Evolutionary conservation across 2,113 vertebrate species (phyloP), one percentile per base, ranked within the genome.

Genomic region (Pseudorhombus dupliciocellatus): DNA sequence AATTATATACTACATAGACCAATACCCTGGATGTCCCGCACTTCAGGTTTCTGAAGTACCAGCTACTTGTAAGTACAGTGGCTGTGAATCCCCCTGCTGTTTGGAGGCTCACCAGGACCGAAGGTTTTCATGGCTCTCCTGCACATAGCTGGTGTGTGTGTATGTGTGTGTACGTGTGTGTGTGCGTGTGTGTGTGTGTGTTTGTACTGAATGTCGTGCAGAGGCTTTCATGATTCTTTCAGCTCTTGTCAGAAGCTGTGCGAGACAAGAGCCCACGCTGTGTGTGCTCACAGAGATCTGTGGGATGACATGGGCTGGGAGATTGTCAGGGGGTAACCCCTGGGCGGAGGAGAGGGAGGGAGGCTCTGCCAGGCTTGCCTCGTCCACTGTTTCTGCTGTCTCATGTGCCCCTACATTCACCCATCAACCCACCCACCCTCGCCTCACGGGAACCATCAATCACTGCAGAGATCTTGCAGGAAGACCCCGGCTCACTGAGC

Each of bases 381-480:
- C 12, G 44, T 70, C 57, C 2, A 0, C 67, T 16, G 25, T 48
- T 68, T 71, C 66, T 26, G 8, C 58, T 56, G 57, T 66, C 61
- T 65, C 53, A 70, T 62, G 73, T 52, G 28, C 40, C 30, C 62
- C 71, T 37, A 37, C 12, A 10, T 37, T 62, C 55, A 3, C 16
- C 2, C n/a, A 54, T 30, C 44, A 22, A 59, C 66, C 62, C 61
- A 21, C 20, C 4, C 11, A 21, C 60, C 56, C 59, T 16, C 1
- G 10, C 20, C 64, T 83, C 72, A 63, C 64, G 60, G 56, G 79
- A 70, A 12, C 21, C 31, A 68, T 72, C 83, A 73, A 73, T 84
- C 80, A 70, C 22, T 0, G 82, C 76, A 68, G 70, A 24, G 79
- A 90, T 86, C 31, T 30, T n/a, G 82, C 73, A 53, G 52, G 85